A percentile compares a stretch with the other conserved stretches of the same genome.
phyloP scores from a whole-genome alignment of 2,888 invertebrate species.

The Operophtera brumata region DNA sequence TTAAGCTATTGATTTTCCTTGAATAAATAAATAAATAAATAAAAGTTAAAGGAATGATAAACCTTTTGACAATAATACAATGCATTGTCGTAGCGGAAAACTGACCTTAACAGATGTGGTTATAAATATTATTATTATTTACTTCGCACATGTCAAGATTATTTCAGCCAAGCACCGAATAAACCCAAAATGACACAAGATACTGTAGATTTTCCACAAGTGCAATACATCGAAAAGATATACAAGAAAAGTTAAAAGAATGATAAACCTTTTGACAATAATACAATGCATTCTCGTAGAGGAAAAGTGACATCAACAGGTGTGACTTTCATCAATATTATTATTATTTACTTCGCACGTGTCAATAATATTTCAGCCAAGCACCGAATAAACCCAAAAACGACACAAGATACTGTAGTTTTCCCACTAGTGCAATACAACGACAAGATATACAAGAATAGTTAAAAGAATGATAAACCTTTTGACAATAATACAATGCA shows the following conservation, averaged over 20 bases:
- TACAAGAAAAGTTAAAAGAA: not conserved
- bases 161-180: slow-evolving; percentile 16
- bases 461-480: no score
- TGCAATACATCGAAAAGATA: no score
- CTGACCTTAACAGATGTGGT: slow-evolving; percentile 2
- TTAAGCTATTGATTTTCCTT: no score
- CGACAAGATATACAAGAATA: no score
- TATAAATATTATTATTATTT: not conserved
- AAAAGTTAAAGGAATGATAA: no score
- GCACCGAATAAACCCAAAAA: slow-evolving; percentile 15
- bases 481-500: no score
- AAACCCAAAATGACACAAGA: slow-evolving; percentile 22
- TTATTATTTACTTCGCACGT: slow-evolving; percentile 4
- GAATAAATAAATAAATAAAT: no score
- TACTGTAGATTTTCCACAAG: slow-evolving; percentile 50
- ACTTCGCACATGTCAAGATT: slow-evolving; percentile 12
- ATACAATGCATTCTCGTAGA: not conserved
- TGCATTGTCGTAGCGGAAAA: not conserved
- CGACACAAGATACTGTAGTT: slow-evolving; percentile 36
- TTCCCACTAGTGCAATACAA: slow-evolving; percentile 57
- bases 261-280: no score
- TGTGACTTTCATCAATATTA: slow-evolving; percentile 1
- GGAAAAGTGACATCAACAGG: not conserved
- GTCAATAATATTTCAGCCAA: slow-evolving; percentile 18
- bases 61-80: no score